Evolutionary conservation across 2,888 invertebrate species (phyloP).

Genomic region (Cataglyphis albicans): DNA sequence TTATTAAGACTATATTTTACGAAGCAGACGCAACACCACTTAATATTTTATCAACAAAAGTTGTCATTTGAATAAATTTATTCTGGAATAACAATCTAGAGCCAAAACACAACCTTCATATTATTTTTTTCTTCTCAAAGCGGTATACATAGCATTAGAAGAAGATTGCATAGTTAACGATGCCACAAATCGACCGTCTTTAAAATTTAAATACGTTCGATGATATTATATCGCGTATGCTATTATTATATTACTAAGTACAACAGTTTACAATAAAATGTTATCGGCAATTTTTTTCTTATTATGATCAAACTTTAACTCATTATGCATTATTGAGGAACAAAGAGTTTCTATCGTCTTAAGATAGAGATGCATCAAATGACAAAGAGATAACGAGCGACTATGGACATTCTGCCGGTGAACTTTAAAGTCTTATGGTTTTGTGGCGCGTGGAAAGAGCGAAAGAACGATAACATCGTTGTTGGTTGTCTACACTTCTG

Average conservation of each 20-base stretch:
- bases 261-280: not conserved
- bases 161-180: not conserved
- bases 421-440: conserved; percentile 49
- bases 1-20: not conserved
- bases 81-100: not conserved
- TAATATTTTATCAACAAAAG: not conserved
- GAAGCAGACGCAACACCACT: not conserved
- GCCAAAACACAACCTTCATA: not conserved
- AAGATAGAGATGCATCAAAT: not conserved
- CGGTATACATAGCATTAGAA: not conserved
- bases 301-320: not conserved
- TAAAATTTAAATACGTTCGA: not conserved
- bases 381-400: not conserved
- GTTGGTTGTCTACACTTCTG: not conserved
- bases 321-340: conserved; percentile 19
- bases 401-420: conserved; percentile 54
- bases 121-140: not conserved
- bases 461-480: not conserved
- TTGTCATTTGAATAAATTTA: not conserved
- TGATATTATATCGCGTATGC: not conserved
- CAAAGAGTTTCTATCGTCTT: not conserved
- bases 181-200: not conserved
- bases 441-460: conserved; percentile 51
- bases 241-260: conserved; percentile 22
- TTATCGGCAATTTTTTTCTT: conserved; percentile 1